Evolutionary conservation across 2,888 invertebrate genomes (phyloP).

Genomic region (Axea sp.): DNA sequence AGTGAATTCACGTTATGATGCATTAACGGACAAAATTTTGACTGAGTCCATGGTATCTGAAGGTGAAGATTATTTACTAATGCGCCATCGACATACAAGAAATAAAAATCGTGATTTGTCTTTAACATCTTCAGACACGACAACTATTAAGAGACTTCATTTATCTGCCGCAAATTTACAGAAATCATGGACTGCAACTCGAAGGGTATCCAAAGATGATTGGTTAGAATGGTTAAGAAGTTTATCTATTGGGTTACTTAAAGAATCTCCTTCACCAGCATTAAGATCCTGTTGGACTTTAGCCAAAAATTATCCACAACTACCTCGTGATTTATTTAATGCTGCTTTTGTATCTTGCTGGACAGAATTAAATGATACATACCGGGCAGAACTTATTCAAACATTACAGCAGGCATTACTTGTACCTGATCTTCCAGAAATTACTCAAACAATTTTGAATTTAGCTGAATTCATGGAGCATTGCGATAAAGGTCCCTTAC

Average conservation of each 20-base stretch:
- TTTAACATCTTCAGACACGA: constrained; percentile 84
- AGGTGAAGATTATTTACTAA: constrained; percentile 86
- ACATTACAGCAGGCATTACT: constrained; percentile 93
- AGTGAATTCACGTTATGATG: constrained; percentile 88
- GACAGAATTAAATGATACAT: constrained; percentile 92
- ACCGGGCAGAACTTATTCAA: constrained; percentile 91
- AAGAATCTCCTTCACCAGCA: constrained; percentile 97
- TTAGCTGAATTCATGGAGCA: constrained; percentile 99
- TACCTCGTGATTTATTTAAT: constrained; percentile 98
- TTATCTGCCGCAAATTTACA: constrained; percentile 92
- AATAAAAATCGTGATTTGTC: constrained; percentile 86
- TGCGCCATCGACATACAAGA: constrained; percentile 83
- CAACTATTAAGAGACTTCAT: constrained; percentile 89
- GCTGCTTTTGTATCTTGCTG: constrained; percentile 99
- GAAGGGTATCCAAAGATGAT: constrained; percentile 97
- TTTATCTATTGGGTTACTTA: constrained; percentile 94
- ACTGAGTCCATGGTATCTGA: constrained; percentile 87
- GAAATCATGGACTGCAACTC: constrained; percentile 94
- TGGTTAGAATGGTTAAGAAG: constrained; percentile 98
- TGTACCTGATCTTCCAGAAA: constrained; percentile 96
- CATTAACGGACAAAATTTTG: constrained; percentile 86
- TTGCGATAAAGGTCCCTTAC: constrained; percentile 96
- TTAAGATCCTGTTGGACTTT: constrained; percentile 94
- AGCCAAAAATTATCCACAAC: constrained; percentile 95
- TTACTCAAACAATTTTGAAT: constrained; percentile 97